A percentile compares a stretch with the other conserved stretches of the same genome.
Evolutionary conservation across 2,797 vertebrate genomes (phyloP).

Genomic region (Xiphophorus birchmanni): DNA sequence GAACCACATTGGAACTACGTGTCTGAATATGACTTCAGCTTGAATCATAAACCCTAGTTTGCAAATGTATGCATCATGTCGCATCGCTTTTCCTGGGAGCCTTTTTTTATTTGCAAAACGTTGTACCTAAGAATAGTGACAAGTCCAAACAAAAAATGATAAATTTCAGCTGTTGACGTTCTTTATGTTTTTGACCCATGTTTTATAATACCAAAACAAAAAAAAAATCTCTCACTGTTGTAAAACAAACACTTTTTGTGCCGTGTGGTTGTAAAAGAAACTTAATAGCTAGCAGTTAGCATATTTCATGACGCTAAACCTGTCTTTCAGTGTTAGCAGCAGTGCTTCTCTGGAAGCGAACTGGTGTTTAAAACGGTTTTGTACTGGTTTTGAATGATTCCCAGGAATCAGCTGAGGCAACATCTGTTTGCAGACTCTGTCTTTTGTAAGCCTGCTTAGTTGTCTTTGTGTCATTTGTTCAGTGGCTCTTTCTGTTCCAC

Average conservation of each 20-base stretch:
- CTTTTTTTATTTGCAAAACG: neutral
- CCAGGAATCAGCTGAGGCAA: slow-evolving; percentile 28
- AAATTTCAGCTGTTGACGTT: neutral
- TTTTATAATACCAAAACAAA: neutral
- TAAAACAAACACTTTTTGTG: neutral
- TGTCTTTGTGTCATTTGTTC: slow-evolving; percentile 38
- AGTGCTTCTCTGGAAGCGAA: neutral
- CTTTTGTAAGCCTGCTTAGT: slow-evolving; percentile 29
- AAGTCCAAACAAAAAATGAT: neutral
- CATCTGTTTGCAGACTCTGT: slow-evolving; percentile 15
- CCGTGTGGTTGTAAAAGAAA: neutral
- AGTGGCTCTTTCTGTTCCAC: slow-evolving; percentile 9
- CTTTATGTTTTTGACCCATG: neutral
- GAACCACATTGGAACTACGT: neutral
- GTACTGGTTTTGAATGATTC: slow-evolving; percentile 15
- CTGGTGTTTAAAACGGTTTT: neutral
- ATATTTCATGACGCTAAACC: neutral
- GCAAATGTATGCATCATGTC: neutral
- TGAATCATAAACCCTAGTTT: neutral
- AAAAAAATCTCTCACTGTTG: neutral
- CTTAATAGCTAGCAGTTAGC: neutral
- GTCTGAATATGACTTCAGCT: neutral
- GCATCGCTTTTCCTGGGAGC: neutral
- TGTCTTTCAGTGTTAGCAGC: neutral
- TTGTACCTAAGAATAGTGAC: neutral